Evolutionary conservation across 2,797 vertebrate genomes (phyloP).

Genomic region (Phyllotis vaccarum): DNA sequence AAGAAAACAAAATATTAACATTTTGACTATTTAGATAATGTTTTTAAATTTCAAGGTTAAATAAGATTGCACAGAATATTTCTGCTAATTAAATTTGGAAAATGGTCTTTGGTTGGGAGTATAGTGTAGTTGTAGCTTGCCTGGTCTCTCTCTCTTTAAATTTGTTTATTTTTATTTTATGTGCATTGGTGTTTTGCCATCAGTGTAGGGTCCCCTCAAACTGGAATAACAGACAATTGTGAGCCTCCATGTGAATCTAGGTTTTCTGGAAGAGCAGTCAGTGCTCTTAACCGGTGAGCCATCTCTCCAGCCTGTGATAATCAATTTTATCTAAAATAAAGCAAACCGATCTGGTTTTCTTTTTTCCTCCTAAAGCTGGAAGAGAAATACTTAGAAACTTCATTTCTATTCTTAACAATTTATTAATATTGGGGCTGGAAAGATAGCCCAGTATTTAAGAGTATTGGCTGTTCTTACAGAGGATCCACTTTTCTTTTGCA

Average conservation of each 20-base stretch:
- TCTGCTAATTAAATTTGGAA: not conserved
- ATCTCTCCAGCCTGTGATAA: not conserved
- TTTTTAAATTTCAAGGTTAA: slow-evolving; percentile 37
- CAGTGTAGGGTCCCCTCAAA: not conserved
- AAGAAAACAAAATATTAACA: not conserved
- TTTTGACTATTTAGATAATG: not conserved
- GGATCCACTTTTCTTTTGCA: not conserved
- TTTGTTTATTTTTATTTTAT: not conserved
- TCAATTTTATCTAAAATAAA: not conserved
- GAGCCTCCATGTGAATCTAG: not conserved
- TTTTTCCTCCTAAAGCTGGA: not conserved
- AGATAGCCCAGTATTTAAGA: not conserved
- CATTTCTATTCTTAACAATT: slow-evolving; percentile 46
- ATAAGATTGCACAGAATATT: slow-evolving; percentile 3
- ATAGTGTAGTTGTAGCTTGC: not conserved
- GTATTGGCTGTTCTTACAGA: not conserved
- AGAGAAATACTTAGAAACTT: slow-evolving; percentile 42
- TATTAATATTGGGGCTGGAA: not conserved
- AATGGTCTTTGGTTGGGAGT: not conserved
- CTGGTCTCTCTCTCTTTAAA: not conserved
- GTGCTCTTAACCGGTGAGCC: not conserved
- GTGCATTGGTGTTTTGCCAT: not conserved
- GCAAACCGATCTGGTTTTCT: not conserved
- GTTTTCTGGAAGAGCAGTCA: not conserved
- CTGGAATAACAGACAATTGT: not conserved